Base-by-base conservation (phyloP, 2,888 invertebrate genomes). In the Ormyrus labotus region DNA sequence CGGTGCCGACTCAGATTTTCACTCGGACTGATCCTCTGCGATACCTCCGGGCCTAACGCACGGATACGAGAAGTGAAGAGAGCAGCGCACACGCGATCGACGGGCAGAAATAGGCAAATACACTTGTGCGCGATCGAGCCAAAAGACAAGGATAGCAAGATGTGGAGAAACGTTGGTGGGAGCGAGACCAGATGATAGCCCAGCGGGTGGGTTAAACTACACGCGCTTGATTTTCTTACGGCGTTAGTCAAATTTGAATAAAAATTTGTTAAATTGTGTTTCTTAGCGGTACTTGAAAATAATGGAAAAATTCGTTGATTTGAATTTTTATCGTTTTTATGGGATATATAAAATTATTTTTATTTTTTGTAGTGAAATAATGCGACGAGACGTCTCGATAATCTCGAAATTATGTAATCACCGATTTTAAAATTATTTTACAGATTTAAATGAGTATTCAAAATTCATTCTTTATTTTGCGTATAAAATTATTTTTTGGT, bases 231-330 rank as follows among this genome's bases (percentile, higher is more conserved):
- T 75, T 75, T 65, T 67, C 51, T 75, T 48, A 74, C 74, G 6
- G 9, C 74, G 67, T 67, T 75, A 67, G 74, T 75, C 74, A 75
- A 75, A 67, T 75, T 67, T n/a, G 57, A 74, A 70, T 45, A 7
- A 5, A 7, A 34, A 34, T 34, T 34, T 34, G 34, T 34, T 34
- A 34, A 34, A 34, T 34, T 34, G 34, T 34, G 4, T 34, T 0
- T 1, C 9, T 51, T 51, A 34, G 0, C 34, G 34, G 4, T n/a
- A 10, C 8, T 45, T 61, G 45, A 11, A 57, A 57, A 57, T n/a
- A 57, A n/a, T 57, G 51, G 34, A 34, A 34, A 34, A 34, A 34
- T 34, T 34, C 34, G 34, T 34, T 34, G 34, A 34, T 61, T 19
- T 10, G 5, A 9, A 11, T 11, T 57, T 45, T 45, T 34, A 47